These are phyloP conservation scores for Echiichthys vipera DNA, from an alignment of 2,797 vertebrate species.

Conservation along the genomic window DNA sequence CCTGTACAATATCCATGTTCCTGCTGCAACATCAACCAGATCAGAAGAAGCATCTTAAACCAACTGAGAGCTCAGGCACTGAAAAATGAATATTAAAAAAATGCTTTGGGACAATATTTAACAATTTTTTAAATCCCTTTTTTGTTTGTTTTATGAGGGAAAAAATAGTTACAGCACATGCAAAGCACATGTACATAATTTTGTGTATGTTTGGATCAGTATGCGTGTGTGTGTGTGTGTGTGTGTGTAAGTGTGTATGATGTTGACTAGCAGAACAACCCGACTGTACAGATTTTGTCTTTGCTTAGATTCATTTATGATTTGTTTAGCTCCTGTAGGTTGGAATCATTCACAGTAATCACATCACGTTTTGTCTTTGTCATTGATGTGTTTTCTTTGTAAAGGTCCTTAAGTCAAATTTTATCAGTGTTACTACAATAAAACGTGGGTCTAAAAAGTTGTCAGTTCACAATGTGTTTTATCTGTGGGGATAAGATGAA, in stretches of 20 bases:
- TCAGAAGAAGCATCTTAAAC: slow-evolving; percentile 30
- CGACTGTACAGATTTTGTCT: slow-evolving; percentile 67
- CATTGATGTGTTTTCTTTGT: slow-evolving; percentile 69
- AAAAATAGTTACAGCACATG: slow-evolving; percentile 50
- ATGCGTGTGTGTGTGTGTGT: slow-evolving; percentile 64
- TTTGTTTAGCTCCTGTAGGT: slow-evolving; percentile 68
- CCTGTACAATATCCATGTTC: slow-evolving; percentile 42
- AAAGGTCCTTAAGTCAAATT: slow-evolving; percentile 67
- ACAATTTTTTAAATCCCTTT: slow-evolving; percentile 69
- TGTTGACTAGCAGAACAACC: slow-evolving; percentile 65
- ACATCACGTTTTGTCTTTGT: slow-evolving; percentile 55
- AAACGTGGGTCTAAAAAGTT: slow-evolving; percentile 61
- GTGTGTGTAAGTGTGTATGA: slow-evolving; percentile 64
- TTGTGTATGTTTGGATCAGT: slow-evolving; percentile 73
- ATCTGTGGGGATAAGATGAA: not conserved
- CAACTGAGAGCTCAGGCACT: slow-evolving; percentile 68
- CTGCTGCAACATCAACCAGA: slow-evolving; percentile 39
- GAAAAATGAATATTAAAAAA: slow-evolving; percentile 31
- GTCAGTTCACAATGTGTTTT: not conserved
- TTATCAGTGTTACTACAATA: slow-evolving; percentile 78
- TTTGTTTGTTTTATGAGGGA: slow-evolving; percentile 64
- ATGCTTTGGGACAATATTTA: slow-evolving; percentile 73
- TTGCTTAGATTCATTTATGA: slow-evolving; percentile 56
- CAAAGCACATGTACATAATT: slow-evolving; percentile 82
- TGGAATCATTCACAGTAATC: slow-evolving; percentile 54